phyloP scores from a whole-genome alignment of 2,888 invertebrate genomes.

The Cenopis cana region DNA sequence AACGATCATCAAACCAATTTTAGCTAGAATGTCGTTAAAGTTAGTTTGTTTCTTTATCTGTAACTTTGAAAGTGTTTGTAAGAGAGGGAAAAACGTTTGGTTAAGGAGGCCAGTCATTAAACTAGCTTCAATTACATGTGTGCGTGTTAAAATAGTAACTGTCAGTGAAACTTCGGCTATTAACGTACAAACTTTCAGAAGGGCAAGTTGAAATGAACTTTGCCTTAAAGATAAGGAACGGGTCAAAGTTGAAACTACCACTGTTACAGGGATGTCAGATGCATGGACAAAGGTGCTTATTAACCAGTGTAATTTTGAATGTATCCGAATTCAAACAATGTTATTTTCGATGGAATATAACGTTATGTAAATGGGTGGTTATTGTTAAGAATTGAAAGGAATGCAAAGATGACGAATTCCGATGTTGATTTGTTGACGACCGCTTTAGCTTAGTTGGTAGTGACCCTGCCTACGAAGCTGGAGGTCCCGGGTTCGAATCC shows the following conservation, averaged over 20 bases:
- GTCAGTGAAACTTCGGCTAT: constrained; percentile 32
- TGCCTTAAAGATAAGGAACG: constrained; percentile 36
- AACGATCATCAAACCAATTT: no score
- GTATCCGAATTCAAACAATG: no score
- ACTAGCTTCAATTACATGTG: constrained; percentile 5
- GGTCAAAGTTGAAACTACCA: constrained; percentile 37
- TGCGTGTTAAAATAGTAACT: constrained; percentile 17
- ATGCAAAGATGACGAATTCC: no score
- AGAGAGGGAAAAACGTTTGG: no score
- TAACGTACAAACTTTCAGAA: constrained; percentile 33
- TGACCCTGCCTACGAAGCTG: no score
- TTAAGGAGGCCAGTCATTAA: not conserved
- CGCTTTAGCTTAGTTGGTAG: no score
- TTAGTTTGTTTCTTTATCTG: no score
- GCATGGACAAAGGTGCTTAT: constrained; percentile 11
- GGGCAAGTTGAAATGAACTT: constrained; percentile 35
- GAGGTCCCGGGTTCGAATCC: no score
- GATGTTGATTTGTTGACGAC: no score
- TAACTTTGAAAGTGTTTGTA: no score
- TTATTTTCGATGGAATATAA: not conserved
- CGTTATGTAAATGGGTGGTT: no score
- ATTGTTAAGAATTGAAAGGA: not conserved
- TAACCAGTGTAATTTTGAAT: not conserved
- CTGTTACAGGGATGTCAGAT: constrained; percentile 18
- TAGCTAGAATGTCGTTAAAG: no score